Evolutionary conservation across 2,113 vertebrate species (phyloP), one percentile per base, ranked within the genome.

Genomic region (Leucoraja erinaceus): DNA sequence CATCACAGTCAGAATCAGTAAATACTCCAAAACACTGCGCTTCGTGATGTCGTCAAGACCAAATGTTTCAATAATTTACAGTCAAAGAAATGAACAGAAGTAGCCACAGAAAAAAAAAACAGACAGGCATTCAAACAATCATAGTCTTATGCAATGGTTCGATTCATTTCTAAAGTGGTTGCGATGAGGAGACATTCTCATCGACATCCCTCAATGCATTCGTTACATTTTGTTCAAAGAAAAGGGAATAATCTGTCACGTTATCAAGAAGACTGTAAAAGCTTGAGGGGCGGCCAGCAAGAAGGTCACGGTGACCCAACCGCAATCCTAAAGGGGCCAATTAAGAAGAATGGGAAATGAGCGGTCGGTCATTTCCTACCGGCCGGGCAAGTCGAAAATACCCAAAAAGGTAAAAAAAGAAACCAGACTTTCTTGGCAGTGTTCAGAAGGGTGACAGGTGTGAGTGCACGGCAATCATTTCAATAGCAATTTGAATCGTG

Each of bases 321-420:
- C 72, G 68, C 68, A 72, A 72, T 91, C 68, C 90, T 91, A 72
- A 91, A 91, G 90, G 31, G 90, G 68, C 90, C 90, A 91, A 91
- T 91, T 91, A 91, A 91, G 68, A 91, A 91, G 90, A 74, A 54
- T 91, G 68, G 68, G 47, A 91, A 72, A 70, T 72, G 90, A 54
- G 68, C 38, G 25, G 90, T 74, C 90, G 72, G 68, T 66, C 47
- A 91, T 91, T 91, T 70, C 90, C 22, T 28, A 91, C 90, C 54
- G 47, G 47, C 90, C 54, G 47, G 47, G 68, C 68, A 91, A 91
- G 68, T 66, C 68, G 47, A 91, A 91, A 91, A 91, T 72, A 22
- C 90, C 90, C 47, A 68, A 91, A 72, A 91, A n/a, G 90, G 5
- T 72, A 91, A 77, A 86, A 86, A 88, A 86, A 84, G 54, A 28